Conservation (phyloP, 1,140 invertebrate species). For the Tetraneura akinire region DNA sequence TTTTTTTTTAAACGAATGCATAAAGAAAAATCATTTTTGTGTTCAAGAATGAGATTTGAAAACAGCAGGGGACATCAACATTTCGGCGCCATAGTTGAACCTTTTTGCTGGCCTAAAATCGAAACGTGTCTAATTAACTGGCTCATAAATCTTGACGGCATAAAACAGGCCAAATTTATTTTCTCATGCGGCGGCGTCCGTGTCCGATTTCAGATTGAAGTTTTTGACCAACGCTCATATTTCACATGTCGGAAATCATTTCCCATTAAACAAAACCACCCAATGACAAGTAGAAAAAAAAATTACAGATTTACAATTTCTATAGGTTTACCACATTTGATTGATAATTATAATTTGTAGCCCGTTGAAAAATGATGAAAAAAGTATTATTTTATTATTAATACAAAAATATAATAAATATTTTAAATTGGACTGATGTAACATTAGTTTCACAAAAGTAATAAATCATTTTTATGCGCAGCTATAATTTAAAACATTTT, state of each 20-base stretch:
- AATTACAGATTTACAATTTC: neutral
- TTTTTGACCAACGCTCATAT: slow-evolving; percentile 40
- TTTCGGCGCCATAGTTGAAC: slow-evolving; percentile 13
- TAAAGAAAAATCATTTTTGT: too few species aligned
- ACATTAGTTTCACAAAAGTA: too few species aligned
- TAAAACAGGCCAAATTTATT: slow-evolving; percentile 17
- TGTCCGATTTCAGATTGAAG: slow-evolving; percentile 41
- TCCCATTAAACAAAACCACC: neutral
- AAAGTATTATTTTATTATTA: too few species aligned
- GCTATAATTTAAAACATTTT: too few species aligned
- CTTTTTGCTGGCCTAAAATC: neutral
- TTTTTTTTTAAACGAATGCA: too few species aligned
- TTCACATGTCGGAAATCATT: neutral
- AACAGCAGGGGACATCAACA: neutral
- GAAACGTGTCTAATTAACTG: slow-evolving; percentile 48
- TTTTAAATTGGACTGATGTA: too few species aligned
- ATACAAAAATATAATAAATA: too few species aligned
- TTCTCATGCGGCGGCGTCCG: neutral
- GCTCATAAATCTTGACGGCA: slow-evolving; percentile 35
- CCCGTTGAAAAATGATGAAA: too few species aligned
- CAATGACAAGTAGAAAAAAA: neutral
- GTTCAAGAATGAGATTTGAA: neutral
- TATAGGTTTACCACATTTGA: neutral
- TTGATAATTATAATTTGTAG: too few species aligned
- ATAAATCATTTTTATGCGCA: too few species aligned